A percentile compares a stretch with the other conserved stretches of the same genome.
Evolutionary conservation across 2,113 vertebrate species (phyloP).

Genomic region (Mola mola): DNA sequence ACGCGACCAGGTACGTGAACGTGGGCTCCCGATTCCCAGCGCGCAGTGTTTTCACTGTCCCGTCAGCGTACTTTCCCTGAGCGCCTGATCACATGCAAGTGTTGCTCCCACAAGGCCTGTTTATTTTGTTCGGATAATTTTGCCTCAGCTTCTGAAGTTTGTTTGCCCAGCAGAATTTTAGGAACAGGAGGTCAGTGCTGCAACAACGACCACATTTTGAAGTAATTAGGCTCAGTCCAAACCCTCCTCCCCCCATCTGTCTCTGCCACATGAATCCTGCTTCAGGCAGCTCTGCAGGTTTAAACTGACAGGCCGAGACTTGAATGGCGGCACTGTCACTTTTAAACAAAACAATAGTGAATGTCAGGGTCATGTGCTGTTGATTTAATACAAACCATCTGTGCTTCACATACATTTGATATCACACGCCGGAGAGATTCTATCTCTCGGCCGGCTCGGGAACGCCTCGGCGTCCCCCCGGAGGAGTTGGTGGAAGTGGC

Average conservation of each 20-base stretch:
- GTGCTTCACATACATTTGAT: too few species aligned
- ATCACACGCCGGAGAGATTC: too few species aligned
- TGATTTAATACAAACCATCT: too few species aligned
- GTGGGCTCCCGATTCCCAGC: fast-evolving
- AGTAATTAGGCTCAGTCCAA: constrained; percentile 47
- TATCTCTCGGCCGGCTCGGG: too few species aligned
- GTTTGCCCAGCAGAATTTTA: constrained; percentile 60
- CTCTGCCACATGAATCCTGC: constrained; percentile 32
- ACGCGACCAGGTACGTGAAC: constrained; percentile 74
- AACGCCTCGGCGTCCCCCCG: too few species aligned
- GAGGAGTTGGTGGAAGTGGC: too few species aligned
- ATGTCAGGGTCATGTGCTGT: too few species aligned
- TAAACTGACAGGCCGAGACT: constrained; percentile 19
- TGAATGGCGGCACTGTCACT: constrained; percentile 15
- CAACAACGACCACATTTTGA: constrained; percentile 58
- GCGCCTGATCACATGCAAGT: too few species aligned
- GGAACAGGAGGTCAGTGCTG: constrained; percentile 61
- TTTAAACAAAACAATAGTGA: too few species aligned
- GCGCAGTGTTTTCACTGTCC: constrained; percentile 1
- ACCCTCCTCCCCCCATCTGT: constrained; percentile 3
- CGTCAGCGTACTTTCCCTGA: background rate
- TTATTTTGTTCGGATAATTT: constrained; percentile 32
- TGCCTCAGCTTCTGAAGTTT: constrained; percentile 44
- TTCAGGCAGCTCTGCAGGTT: constrained; percentile 12
- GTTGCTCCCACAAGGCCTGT: constrained; percentile 1